Percentiles rank a stretch among this genome's conserved stretches.
Conservation (phyloP, 2,888 invertebrate genomes). For the Galerucella calmariensis region DNA sequence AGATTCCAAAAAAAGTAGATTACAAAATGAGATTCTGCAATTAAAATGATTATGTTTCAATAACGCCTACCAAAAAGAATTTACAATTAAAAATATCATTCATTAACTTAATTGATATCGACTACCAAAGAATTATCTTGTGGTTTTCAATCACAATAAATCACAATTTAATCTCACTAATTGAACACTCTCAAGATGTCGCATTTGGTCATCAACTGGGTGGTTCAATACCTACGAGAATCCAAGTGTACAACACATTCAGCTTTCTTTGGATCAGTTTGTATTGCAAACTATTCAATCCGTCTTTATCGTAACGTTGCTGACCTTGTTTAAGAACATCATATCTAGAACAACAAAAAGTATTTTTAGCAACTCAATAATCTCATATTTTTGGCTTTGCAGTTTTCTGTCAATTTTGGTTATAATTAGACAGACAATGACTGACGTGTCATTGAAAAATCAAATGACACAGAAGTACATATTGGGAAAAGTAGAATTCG, state of each 20-base stretch:
- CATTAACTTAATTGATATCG: too few relatives aligned
- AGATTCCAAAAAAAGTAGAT: too few relatives aligned
- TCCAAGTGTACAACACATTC: slow-evolving; percentile 84
- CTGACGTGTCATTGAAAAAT: too few relatives aligned
- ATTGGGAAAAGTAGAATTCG: too few relatives aligned
- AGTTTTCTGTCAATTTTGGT: too few relatives aligned
- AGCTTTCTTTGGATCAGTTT: slow-evolving; percentile 75
- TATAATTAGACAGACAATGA: too few relatives aligned
- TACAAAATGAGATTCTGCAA: too few relatives aligned
- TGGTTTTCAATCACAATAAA: slow-evolving; percentile 2
- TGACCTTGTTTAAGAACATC: slow-evolving; percentile 86
- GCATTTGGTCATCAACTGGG: slow-evolving; percentile 73
- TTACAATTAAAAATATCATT: too few relatives aligned
- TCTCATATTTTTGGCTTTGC: background rate
- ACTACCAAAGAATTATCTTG: background rate
- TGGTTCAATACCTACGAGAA: slow-evolving; percentile 79
- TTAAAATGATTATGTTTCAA: too few relatives aligned
- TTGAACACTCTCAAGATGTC: slow-evolving; percentile 6
- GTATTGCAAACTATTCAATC: slow-evolving; percentile 87
- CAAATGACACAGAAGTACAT: too few relatives aligned
- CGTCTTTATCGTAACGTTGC: slow-evolving; percentile 85
- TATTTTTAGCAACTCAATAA: background rate
- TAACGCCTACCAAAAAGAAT: too few relatives aligned
- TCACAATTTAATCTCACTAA: slow-evolving; percentile 30
- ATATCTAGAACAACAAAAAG: slow-evolving; percentile 72